Evolutionary conservation across 2,888 invertebrate species (phyloP).

Genomic region (Orthosia cruda): DNA sequence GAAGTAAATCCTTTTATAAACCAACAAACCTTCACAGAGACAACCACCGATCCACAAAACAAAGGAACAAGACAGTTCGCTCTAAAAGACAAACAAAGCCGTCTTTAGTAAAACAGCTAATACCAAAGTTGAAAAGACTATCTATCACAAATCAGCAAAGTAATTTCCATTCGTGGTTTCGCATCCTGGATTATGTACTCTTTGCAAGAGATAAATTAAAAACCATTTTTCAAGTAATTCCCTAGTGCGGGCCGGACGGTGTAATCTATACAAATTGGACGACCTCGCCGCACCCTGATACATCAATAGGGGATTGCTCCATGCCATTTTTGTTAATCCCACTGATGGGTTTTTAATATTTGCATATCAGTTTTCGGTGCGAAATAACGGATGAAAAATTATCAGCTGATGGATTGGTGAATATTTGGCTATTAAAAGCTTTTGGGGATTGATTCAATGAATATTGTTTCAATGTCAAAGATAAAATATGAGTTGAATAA

Average conservation of each 20-base stretch:
- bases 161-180: slow-evolving; percentile 45
- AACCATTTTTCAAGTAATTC: slow-evolving; percentile 83
- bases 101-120: slow-evolving; percentile 53
- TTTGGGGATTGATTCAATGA: slow-evolving; percentile 40
- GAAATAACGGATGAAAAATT: slow-evolving; percentile 59
- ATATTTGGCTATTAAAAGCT: slow-evolving; percentile 41
- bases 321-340: slow-evolving; percentile 70
- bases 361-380: slow-evolving; percentile 60
- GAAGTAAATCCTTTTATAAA: slow-evolving; percentile 53
- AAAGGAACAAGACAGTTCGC: slow-evolving; percentile 55
- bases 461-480: slow-evolving; percentile 1
- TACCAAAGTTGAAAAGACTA: slow-evolving; percentile 61
- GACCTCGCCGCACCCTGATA: slow-evolving; percentile 73
- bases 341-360: slow-evolving; percentile 74
- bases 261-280: slow-evolving; percentile 83
- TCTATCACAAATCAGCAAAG: slow-evolving; percentile 63
- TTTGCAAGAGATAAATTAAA: slow-evolving; percentile 78
- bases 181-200: slow-evolving; percentile 53
- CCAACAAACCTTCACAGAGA: slow-evolving; percentile 42
- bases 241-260: slow-evolving; percentile 66
- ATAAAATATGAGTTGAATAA: not conserved
- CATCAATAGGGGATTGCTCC: slow-evolving; percentile 73
- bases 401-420: slow-evolving; percentile 51
- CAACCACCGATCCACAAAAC: slow-evolving; percentile 42
- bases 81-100: slow-evolving; percentile 60